Conservation (phyloP, 2,797 vertebrate genomes). For the Falco rusticolus region DNA sequence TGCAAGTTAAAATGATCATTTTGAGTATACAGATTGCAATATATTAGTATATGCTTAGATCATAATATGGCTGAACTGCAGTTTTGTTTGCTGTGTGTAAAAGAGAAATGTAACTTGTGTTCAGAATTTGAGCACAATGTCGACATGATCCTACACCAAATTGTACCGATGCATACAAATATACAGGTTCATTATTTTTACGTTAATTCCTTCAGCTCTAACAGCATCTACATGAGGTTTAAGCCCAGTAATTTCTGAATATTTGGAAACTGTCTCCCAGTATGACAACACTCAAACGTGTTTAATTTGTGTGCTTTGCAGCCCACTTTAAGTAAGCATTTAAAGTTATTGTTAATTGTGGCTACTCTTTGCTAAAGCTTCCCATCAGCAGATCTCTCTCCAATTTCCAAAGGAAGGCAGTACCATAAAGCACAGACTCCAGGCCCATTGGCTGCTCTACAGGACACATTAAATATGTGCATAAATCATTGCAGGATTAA, state of each 20-base stretch:
- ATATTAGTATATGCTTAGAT: background rate
- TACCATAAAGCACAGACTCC: background rate
- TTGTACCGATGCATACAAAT: background rate
- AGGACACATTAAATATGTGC: background rate
- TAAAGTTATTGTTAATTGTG: background rate
- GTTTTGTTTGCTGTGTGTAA: background rate
- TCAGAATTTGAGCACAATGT: background rate
- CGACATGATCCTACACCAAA: background rate
- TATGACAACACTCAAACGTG: background rate
- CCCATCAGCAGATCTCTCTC: background rate
- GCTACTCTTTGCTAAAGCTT: background rate
- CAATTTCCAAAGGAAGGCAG: conserved; percentile 5
- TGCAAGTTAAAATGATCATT: background rate
- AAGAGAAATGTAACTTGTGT: background rate
- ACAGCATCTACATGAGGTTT: background rate
- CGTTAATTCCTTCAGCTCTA: background rate
- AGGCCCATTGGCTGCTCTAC: background rate
- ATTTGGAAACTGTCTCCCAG: conserved; percentile 7
- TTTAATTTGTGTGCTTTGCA: background rate
- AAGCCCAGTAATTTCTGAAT: conserved; percentile 9
- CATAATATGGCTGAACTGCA: background rate
- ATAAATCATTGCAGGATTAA: conserved; percentile 14
- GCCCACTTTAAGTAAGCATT: background rate
- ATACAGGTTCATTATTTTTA: background rate
- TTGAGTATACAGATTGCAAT: background rate